Evolutionary conservation across 1,140 invertebrate species (phyloP).

Genomic region (Musca vetustissima): DNA sequence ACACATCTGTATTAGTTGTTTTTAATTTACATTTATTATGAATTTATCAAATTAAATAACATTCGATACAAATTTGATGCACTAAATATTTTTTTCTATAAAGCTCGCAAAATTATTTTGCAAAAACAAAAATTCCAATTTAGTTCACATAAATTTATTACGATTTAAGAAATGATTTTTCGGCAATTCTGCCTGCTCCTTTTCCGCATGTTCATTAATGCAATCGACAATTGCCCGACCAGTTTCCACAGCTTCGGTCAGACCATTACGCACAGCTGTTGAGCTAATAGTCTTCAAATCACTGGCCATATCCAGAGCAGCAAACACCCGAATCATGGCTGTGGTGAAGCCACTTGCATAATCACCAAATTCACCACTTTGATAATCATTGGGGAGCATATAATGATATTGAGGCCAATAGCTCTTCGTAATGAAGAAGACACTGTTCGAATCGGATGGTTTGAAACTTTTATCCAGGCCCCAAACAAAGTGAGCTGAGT

Average conservation of each 20-base stretch:
- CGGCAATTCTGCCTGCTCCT: conserved; percentile 49
- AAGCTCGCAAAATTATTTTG: too few species aligned
- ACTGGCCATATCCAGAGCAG: conserved; percentile 64
- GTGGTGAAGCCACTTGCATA: conserved; percentile 67
- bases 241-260: conserved; percentile 60
- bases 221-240: conserved; percentile 60
- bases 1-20: too few species aligned
- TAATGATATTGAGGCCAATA: conserved; percentile 82
- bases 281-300: conserved; percentile 66
- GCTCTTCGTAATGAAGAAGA: conserved; percentile 71
- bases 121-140: too few species aligned
- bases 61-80: too few species aligned
- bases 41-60: too few species aligned
- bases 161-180: conserved; percentile 60
- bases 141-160: conserved; percentile 51
- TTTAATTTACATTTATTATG: too few species aligned
- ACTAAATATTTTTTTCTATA: too few species aligned
- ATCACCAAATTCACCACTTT: conserved; percentile 73
- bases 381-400: conserved; percentile 73
- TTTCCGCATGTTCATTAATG: conserved; percentile 56
- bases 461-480: conserved; percentile 69
- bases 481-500: conserved; percentile 72
- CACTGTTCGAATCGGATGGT: conserved; percentile 70
- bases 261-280: conserved; percentile 62
- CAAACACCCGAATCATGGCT: conserved; percentile 67